Base-by-base conservation (phyloP, 1,140 invertebrate genomes). In the Pseudomyrmex cubaensis region DNA sequence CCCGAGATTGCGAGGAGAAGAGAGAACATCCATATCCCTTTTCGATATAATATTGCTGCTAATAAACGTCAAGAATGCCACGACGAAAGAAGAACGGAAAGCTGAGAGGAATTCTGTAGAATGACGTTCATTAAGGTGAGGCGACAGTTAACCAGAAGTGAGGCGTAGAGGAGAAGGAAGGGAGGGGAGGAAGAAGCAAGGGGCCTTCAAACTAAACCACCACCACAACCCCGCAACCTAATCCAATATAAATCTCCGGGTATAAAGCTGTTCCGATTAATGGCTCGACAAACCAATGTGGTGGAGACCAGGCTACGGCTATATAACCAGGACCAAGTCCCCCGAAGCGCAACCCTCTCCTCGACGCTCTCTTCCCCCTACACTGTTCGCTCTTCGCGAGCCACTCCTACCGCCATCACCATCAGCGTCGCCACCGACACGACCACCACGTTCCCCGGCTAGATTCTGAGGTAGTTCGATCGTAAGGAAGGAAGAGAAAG, bases 221-320 rank as follows among this genome's bases (percentile, higher is more conserved):
- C 80, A 63, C 85, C 77, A 67, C 74, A 87, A 87, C 87, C 89
- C 89, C 86, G 85, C 89, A 84, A 93, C 89, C 89, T 93, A 92
- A 93, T 93, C 92, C 92, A 91, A 92, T 92, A 93, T 93, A 93
- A 93, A 93, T 93, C 92, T 92, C 92, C 87, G 74, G 91, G 91
- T 92, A 93, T 93, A 93, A 93, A 93, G 92, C 92, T 92, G 92
- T 92, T 92, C 91, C 92, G 92, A 93, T 93, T 93, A 93, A 93
- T 93, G 92, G 92, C 90, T 92, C 91, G 92, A 93, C 92, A 93
- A 92, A 92, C 92, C 92, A 92, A 93, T 92, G 92, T 91, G 92
- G 92, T 93, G 89, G 90, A 91, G 89, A 90, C 87, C 89, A 89
- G 80, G 80, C 77, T 83, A 83, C 75, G 69, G 87, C 84, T 89